phyloP scores from a whole-genome alignment of 2,888 invertebrate species.

The Mythimna lalbum region DNA sequence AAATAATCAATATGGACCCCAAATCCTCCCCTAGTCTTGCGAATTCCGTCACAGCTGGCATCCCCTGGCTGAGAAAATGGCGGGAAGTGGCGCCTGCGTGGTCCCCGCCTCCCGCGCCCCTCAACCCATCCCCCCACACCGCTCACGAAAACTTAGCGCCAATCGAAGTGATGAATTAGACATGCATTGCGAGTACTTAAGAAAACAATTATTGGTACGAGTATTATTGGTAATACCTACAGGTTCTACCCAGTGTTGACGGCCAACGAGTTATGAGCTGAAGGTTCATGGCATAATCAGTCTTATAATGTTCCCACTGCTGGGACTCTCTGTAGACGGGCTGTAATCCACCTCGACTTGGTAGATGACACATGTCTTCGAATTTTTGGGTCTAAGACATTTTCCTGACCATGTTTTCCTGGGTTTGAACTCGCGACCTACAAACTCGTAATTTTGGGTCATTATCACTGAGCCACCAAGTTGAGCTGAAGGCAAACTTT shows the following conservation, averaged over 20 bases:
- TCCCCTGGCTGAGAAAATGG: conserved; percentile 80
- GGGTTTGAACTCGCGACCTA: too few species aligned
- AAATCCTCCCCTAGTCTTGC: conserved; percentile 52
- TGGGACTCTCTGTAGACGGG: too few species aligned
- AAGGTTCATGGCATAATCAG: neutral
- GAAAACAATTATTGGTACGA: conserved; percentile 16
- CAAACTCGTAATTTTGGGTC: too few species aligned
- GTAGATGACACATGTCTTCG: too few species aligned
- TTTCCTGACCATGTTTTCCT: too few species aligned
- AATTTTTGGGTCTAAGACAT: too few species aligned
- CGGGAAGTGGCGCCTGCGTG: conserved; percentile 87
- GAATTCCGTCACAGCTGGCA: conserved; percentile 67
- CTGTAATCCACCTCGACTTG: too few species aligned
- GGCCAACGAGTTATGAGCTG: neutral
- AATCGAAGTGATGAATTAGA: conserved; percentile 84
- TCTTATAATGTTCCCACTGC: too few species aligned
- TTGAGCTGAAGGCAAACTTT: too few species aligned
- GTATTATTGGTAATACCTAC: neutral
- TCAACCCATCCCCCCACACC: conserved; percentile 15
- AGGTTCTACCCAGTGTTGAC: neutral
- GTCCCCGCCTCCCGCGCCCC: conserved; percentile 69
- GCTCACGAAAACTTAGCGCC: conserved; percentile 78
- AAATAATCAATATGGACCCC: conserved; percentile 24
- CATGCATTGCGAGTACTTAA: conserved; percentile 63
- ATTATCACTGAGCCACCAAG: too few species aligned